These are phyloP conservation scores for Umimayanthus kanabou DNA, from an alignment of 92 coral and sea anemone species.

Conservation along the genomic window DNA sequence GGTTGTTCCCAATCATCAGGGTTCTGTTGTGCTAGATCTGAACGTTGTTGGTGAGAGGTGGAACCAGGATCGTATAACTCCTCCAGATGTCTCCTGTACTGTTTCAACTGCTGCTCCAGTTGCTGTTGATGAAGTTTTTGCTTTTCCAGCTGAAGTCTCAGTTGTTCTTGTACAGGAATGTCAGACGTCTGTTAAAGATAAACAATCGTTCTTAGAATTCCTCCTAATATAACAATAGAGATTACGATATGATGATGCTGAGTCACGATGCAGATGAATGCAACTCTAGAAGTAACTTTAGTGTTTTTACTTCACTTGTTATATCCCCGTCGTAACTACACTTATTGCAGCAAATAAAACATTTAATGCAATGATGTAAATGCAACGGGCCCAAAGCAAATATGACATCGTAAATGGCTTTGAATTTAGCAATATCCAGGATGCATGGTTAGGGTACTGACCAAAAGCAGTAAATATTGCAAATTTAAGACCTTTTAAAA, in stretches of 20 bases:
- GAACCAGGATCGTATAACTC: background rate
- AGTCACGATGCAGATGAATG: background rate
- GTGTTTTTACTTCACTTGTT: background rate
- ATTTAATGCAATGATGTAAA: no score
- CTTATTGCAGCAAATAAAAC: no score
- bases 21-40: background rate
- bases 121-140: constrained; percentile 29
- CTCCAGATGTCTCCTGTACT: constrained; percentile 9
- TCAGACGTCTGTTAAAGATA: background rate
- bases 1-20: background rate
- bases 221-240: no score
- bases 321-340: no score
- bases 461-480: no score
- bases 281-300: background rate
- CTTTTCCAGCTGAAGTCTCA: background rate
- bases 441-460: no score
- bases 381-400: no score
- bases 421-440: no score
- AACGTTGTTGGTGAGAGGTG: background rate
- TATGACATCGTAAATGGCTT: no score
- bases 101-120: background rate
- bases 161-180: constrained; percentile 15
- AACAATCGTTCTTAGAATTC: background rate
- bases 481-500: no score
- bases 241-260: no score